Conservation (phyloP, 1,140 invertebrate species). For the Atta texana region DNA sequence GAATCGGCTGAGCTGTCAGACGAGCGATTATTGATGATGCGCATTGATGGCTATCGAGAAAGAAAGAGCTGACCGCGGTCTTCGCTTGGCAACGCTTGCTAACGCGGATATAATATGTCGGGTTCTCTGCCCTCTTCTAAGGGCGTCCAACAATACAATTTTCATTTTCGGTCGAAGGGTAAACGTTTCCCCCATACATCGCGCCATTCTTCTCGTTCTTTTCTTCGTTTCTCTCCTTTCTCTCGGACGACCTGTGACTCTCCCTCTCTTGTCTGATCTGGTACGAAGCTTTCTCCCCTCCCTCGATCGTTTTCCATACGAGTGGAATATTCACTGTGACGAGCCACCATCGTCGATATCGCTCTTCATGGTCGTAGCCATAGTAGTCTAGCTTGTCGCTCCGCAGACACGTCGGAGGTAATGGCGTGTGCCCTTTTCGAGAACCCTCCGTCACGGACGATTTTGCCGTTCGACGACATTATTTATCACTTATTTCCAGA, state of each 20-base stretch:
- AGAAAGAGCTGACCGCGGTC: conserved; percentile 78
- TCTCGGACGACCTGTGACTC: conserved; percentile 39
- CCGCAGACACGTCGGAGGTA: conserved; percentile 79
- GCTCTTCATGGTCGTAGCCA: conserved; percentile 16
- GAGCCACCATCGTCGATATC: conserved; percentile 44
- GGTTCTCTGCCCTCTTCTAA: conserved; percentile 65
- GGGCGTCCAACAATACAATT: conserved; percentile 80
- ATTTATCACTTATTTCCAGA: conserved; percentile 79
- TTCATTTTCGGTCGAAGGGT: conserved; percentile 82
- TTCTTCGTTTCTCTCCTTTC: conserved; percentile 50
- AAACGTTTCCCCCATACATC: conserved; percentile 37
- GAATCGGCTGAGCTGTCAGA: conserved; percentile 77
- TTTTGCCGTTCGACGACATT: conserved; percentile 81
- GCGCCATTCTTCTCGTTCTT: conserved; percentile 47
- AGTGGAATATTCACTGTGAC: conserved; percentile 77
- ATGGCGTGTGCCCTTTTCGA: conserved; percentile 81
- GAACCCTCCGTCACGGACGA: conserved; percentile 83
- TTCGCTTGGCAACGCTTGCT: conserved; percentile 71
- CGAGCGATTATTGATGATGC: conserved; percentile 82
- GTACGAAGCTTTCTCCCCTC: conserved; percentile 49
- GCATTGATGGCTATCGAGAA: conserved; percentile 75
- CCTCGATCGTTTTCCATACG: conserved; percentile 63
- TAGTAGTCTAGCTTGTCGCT: conserved; percentile 69
- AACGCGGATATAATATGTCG: conserved; percentile 83
- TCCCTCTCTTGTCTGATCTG: conserved; percentile 42